Evolutionary conservation across 2,113 vertebrate genomes (phyloP), one percentile per base, ranked within the genome.

Genomic region (Tinamus guttatus): DNA sequence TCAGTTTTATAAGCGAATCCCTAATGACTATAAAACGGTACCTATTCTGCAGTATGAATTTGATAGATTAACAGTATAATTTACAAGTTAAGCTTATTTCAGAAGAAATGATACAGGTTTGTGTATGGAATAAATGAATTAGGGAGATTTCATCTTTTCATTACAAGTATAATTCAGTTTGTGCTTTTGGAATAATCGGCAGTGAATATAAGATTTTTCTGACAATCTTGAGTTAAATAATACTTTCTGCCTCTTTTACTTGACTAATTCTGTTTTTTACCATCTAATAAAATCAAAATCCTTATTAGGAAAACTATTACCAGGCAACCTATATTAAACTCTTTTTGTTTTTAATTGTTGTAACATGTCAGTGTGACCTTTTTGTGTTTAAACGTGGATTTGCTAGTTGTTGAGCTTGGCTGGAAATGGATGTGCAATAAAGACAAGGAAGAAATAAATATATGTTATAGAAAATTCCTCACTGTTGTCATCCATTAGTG

Each of bases 61-160:
- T 98, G 96, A 95, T 94, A 90, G 84, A 84, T 95, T 92, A 95
- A 79, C 82, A 64, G 59, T 84, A 43, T 87, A 90, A 89, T 81
- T 95, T 93, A 94, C 38, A 69, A 68, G 38, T 62, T 92, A 90
- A 91, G 65, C 32, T 95, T 60, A 38, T 74, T 95, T 82, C 86
- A 96, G 25, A 65, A 90, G 87, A 96, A 91, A 73, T 12, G 0
- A 89, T 81, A 64, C 67, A 47, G 22, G 52, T 80, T 95, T 69
- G 94, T 88, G 43, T 82, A 47, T 59, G 73, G 79, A 80, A 54
- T 56, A 78, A 79, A 81, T 89, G 62, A 91, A 69, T 64, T 87
- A 84, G 82, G 79, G 69, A 87, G 71, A 93, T 65, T 87, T 81
- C 30, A 32, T 87, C 45, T 89, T 96, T 95, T 94, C 40, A 58